phyloP scores from a whole-genome alignment of 2,797 vertebrate species.

The Arnoldichthys spilopterus region DNA sequence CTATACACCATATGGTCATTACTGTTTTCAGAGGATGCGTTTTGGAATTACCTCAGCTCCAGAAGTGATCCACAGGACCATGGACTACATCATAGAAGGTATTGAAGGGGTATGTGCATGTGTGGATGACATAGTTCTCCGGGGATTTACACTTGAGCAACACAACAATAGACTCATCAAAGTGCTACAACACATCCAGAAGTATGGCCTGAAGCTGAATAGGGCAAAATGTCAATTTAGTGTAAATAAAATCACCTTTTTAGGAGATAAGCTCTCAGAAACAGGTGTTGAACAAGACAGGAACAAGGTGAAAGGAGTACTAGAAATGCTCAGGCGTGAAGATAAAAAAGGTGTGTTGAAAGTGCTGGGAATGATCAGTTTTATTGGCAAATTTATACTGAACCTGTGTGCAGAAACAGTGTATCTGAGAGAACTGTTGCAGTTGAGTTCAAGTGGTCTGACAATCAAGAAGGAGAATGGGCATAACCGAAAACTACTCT shows the following conservation, averaged over 20 bases:
- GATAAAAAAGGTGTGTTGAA: no score
- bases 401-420: neutral
- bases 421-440: constrained; percentile 25
- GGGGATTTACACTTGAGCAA: neutral
- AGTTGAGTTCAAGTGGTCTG: constrained; percentile 29
- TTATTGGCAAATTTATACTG: no score
- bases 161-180: constrained; percentile 23
- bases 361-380: no score
- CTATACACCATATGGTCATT: constrained; percentile 22
- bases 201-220: constrained; percentile 40
- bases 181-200: constrained; percentile 25
- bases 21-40: constrained; percentile 16
- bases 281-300: constrained; percentile 17
- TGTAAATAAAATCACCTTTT: constrained; percentile 29
- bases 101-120: constrained; percentile 16
- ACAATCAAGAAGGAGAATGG: constrained; percentile 5
- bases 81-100: constrained; percentile 49
- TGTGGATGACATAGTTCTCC: neutral
- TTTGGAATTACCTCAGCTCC: constrained; percentile 36
- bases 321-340: neutral
- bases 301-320: neutral
- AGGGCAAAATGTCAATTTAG: constrained; percentile 42
- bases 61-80: constrained; percentile 34
- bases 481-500: neutral
- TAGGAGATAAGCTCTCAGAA: constrained; percentile 36